Evolutionary conservation across 2,113 vertebrate species (phyloP).

Genomic region (Poecile atricapillus): DNA sequence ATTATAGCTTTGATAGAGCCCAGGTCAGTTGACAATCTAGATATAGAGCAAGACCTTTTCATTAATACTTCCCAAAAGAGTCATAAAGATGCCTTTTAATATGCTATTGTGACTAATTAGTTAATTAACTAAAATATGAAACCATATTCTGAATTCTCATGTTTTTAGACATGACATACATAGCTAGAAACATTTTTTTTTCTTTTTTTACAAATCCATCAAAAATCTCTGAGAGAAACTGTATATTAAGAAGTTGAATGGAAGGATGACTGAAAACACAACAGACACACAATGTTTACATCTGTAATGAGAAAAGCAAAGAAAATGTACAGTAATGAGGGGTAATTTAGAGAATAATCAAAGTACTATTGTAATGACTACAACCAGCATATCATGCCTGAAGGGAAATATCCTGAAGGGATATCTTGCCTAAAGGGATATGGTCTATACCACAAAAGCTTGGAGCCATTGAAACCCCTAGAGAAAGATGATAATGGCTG

Average conservation of each 20-base stretch:
- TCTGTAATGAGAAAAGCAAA: slow-evolving; percentile 39
- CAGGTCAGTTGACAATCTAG: background rate
- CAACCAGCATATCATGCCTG: slow-evolving; percentile 40
- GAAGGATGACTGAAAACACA: background rate
- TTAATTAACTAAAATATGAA: background rate
- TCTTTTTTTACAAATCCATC: background rate
- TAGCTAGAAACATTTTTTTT: background rate
- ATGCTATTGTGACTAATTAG: background rate
- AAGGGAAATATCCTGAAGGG: slow-evolving; percentile 64
- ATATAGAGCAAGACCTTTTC: background rate
- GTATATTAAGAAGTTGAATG: background rate
- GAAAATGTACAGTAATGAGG: slow-evolving; percentile 44
- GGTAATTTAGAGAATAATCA: slow-evolving; percentile 61
- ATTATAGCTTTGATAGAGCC: background rate
- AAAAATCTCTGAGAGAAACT: background rate
- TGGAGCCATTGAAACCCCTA: slow-evolving; percentile 53
- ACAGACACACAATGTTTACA: background rate
- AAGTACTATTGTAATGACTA: slow-evolving; percentile 58
- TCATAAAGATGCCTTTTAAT: background rate
- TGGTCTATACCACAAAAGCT: slow-evolving; percentile 45
- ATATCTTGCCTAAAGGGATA: slow-evolving; percentile 60
- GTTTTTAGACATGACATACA: background rate
- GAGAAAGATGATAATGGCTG: slow-evolving; percentile 42
- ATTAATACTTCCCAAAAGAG: background rate
- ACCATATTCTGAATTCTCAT: background rate